phyloP scores from a whole-genome alignment of 2,888 invertebrate species.

The Penaeus monodon region DNA sequence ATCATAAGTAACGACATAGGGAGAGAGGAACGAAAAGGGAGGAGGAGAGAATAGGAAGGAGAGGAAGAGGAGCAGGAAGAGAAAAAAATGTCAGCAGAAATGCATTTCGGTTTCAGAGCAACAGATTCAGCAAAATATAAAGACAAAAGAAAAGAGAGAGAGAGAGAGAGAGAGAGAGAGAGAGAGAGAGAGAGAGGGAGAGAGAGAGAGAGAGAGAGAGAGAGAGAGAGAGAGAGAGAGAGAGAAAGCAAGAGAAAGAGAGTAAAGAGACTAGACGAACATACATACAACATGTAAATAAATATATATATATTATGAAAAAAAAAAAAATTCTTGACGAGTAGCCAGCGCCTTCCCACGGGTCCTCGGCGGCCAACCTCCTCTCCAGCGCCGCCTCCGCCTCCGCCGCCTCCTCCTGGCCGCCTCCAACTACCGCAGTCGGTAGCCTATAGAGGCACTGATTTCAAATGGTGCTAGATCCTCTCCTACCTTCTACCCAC shows the following conservation, averaged over 20 bases:
- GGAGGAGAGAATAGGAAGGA: too few species aligned
- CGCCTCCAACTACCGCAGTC: constrained; percentile 14
- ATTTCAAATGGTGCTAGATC: constrained; percentile 63
- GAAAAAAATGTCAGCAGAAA: too few species aligned
- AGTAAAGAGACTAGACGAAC: too few species aligned
- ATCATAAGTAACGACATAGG: background rate
- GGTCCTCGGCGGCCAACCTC: background rate
- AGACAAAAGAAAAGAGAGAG: background rate
- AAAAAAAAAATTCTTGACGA: background rate
- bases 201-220: constrained; percentile 9
- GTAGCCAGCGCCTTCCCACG: too few species aligned
- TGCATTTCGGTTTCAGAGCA: too few species aligned
- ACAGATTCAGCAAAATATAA: background rate
- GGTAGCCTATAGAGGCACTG: constrained; percentile 57
- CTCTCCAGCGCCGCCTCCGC: background rate
- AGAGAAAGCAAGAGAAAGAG: constrained; percentile 33
- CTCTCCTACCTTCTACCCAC: constrained; percentile 61
- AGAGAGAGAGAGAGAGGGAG: background rate
- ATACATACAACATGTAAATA: too few species aligned
- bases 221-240: constrained; percentile 36
- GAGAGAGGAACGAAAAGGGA: too few species aligned
- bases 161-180: background rate
- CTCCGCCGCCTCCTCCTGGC: background rate
- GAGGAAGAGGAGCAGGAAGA: too few species aligned
- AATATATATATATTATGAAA: background rate